phyloP scores from a whole-genome alignment of 2,888 invertebrate genomes.

The Troides oblongomaculatus region DNA sequence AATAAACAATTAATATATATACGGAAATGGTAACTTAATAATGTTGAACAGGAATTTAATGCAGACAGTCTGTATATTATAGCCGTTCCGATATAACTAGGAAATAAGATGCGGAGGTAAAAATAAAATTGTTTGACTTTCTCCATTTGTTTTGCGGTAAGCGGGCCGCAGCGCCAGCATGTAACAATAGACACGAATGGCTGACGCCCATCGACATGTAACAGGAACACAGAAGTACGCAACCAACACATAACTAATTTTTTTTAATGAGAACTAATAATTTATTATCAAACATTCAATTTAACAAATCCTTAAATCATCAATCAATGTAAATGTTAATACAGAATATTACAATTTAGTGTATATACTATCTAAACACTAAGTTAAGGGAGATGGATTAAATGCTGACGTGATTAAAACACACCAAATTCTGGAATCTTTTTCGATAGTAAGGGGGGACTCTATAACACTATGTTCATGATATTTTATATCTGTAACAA shows the following conservation, averaged over 20 bases:
- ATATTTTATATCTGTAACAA: conserved; percentile 66
- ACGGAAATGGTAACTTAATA: not conserved
- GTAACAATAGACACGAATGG: conserved; percentile 45
- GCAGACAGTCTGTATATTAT: not conserved
- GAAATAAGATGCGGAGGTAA: conserved; percentile 62
- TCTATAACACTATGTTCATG: conserved; percentile 24
- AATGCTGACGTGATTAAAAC: not conserved
- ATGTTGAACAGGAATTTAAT: conserved; percentile 1
- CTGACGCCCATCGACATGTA: conserved; percentile 38
- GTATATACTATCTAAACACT: too few species aligned
- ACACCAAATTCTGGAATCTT: conserved; percentile 11
- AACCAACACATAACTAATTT: conserved; percentile 10
- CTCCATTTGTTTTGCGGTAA: conserved; percentile 69
- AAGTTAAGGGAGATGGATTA: not conserved
- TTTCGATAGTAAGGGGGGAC: conserved; percentile 8
- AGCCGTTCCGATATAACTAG: conserved; percentile 33
- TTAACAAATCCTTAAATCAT: not conserved
- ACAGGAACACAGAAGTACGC: conserved; percentile 36
- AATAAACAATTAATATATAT: not conserved
- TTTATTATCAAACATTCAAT: not conserved
- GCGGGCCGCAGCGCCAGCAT: conserved; percentile 45
- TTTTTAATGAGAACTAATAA: not conserved
- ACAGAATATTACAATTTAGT: too few species aligned
- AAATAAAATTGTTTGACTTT: conserved; percentile 63
- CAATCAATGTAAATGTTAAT: too few species aligned